These are phyloP conservation scores for Periophthalmodon schlosseri DNA, from an alignment of 2,113 vertebrate species.

Conservation along the genomic window DNA sequence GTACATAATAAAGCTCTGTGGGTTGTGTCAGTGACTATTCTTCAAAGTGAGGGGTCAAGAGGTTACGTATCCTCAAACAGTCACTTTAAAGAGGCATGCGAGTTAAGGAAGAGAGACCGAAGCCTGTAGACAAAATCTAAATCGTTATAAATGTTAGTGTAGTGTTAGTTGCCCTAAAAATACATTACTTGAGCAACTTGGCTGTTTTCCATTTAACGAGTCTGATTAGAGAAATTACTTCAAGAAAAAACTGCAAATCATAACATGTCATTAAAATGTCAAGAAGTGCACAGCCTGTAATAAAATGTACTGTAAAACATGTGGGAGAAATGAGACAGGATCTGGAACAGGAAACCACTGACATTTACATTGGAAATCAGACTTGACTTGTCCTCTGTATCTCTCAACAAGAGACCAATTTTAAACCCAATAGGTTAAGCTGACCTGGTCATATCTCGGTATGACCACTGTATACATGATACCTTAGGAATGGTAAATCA, in stretches of 20 bases:
- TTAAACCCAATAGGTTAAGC: neutral
- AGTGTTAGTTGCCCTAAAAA: neutral
- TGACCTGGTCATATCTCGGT: constrained; percentile 11
- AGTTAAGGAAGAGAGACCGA: constrained; percentile 39
- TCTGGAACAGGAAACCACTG: constrained; percentile 5
- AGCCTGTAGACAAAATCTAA: constrained; percentile 3
- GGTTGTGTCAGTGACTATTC: constrained; percentile 8
- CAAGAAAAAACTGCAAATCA: neutral
- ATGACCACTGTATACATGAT: constrained; percentile 12
- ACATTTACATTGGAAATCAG: constrained; percentile 19
- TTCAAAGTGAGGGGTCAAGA: constrained; percentile 6
- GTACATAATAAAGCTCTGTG: neutral
- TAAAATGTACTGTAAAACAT: constrained; percentile 3
- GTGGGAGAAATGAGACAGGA: constrained; percentile 7
- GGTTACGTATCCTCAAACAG: constrained; percentile 11
- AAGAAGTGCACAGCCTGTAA: constrained; percentile 9
- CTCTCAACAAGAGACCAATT: constrained; percentile 15
- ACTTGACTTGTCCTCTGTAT: constrained; percentile 5
- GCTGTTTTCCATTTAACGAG: neutral
- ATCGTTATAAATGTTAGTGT: neutral
- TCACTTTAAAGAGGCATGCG: constrained; percentile 12
- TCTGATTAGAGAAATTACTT: constrained; percentile 4
- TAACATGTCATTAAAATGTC: constrained; percentile 19
- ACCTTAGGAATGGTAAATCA: constrained; percentile 2
- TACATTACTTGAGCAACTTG: neutral